These are phyloP conservation scores for Didymodactylos carnosus DNA, from an alignment of 2,888 invertebrate species.

Conservation along the genomic window DNA sequence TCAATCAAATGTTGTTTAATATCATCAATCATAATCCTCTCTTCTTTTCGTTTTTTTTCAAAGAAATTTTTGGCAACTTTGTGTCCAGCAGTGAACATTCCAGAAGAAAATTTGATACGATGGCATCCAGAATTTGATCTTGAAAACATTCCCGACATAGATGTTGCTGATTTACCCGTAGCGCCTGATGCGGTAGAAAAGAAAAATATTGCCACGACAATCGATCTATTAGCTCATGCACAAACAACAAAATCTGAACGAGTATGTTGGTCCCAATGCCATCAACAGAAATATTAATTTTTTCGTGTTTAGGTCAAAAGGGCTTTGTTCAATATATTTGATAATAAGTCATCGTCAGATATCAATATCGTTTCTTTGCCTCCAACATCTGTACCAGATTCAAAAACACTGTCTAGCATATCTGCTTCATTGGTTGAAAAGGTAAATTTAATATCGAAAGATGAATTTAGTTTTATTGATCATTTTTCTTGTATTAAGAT, in stretches of 20 bases:
- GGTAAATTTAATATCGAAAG: neutral
- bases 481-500: neutral
- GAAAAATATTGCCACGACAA: neutral
- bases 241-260: neutral
- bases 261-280: too few species aligned
- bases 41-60: neutral
- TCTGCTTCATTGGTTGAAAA: neutral
- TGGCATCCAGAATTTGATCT: constrained; percentile 1
- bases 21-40: too few species aligned
- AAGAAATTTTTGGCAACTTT: neutral
- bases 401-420: neutral
- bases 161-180: neutral
- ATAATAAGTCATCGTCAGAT: neutral
- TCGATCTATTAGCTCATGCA: neutral
- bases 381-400: neutral
- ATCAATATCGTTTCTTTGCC: too few species aligned
- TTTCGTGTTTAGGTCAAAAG: too few species aligned
- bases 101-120: neutral
- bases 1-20: too few species aligned
- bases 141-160: neutral
- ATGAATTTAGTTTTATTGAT: neutral
- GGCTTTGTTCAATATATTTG: neutral
- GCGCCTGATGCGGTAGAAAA: neutral
- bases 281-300: too few species aligned
- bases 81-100: neutral